Evolutionary conservation across 2,888 invertebrate species (phyloP), one percentile per base, ranked within the genome.

Genomic region (Cephus rjabovi): DNA sequence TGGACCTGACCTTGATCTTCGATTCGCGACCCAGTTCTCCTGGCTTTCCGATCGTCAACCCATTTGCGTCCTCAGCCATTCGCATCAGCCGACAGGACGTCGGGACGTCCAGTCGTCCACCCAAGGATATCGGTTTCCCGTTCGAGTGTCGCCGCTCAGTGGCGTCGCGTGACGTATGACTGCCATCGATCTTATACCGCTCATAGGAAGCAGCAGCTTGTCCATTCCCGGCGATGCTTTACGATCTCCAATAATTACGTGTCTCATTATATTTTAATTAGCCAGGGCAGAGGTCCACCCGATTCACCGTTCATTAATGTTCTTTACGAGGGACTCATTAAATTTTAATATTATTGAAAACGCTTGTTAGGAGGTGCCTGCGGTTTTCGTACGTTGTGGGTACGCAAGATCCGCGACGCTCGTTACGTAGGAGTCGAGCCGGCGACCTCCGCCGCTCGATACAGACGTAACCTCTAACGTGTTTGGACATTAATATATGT

Each of bases 231-330:
- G 79, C 79, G 80, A 78, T 83, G 83, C 81, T 89, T 87, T 88
- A 88, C 87, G 89, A 87, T 86, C 85, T 76, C 80, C 86, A 82
- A 88, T 89, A 88, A 90, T 90, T 88, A 88, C 87, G 86, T 81
- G 85, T 85, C 90, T 90, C 90, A 88, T 90, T 90, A 90, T 90
- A 90, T 89, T 90, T 90, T 90, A 90, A 90, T 90, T 89, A 90
- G 88, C 85, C 80, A 82, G 79, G 79, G 76, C 79, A 73, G 79
- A 79, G 77, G 81, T 78, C 85, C 79, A 80, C 80, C 83, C 83
- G 87, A 87, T 85, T 85, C 83, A 81, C 84, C 83, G 83, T 87
- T 87, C 88, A 87, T 89, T 89, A 88, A 89, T 86, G 87, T 86
- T 85, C 84, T 87, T 89, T 88, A 89, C 87, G 88, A 88, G 86